phyloP scores from a whole-genome alignment of 2,113 vertebrate species.

The Brachypteracias leptosomus region DNA sequence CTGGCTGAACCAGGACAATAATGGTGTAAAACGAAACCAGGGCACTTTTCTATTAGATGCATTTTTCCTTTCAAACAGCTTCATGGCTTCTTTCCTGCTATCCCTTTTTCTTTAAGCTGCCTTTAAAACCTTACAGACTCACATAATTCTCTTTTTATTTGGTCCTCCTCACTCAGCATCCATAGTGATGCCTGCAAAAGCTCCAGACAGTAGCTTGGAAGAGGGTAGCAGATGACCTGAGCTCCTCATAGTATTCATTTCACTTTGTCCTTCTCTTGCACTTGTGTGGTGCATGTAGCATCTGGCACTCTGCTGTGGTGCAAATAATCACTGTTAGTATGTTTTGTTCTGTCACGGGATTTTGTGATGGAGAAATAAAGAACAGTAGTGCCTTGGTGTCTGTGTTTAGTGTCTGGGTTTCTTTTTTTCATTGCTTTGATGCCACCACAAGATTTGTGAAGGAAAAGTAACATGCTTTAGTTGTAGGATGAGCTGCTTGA shows the following conservation, averaged over 20 bases:
- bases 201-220: neutral
- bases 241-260: neutral
- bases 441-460: neutral
- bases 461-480: neutral
- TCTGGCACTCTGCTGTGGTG: accelerated
- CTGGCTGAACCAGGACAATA: too few species aligned
- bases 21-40: neutral
- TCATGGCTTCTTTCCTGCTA: neutral
- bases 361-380: neutral
- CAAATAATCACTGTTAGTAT: neutral
- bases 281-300: neutral
- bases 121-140: neutral
- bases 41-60: neutral
- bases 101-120: neutral
- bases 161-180: neutral
- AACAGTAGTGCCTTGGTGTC: neutral
- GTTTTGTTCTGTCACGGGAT: neutral
- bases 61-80: neutral
- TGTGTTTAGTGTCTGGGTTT: neutral
- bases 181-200: neutral
- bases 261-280: neutral
- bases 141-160: neutral
- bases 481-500: neutral
- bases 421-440: neutral
- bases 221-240: neutral